These are phyloP conservation scores for Meiosimyza platycephala DNA, from an alignment of 2,888 invertebrate species.

Conservation along the genomic window DNA sequence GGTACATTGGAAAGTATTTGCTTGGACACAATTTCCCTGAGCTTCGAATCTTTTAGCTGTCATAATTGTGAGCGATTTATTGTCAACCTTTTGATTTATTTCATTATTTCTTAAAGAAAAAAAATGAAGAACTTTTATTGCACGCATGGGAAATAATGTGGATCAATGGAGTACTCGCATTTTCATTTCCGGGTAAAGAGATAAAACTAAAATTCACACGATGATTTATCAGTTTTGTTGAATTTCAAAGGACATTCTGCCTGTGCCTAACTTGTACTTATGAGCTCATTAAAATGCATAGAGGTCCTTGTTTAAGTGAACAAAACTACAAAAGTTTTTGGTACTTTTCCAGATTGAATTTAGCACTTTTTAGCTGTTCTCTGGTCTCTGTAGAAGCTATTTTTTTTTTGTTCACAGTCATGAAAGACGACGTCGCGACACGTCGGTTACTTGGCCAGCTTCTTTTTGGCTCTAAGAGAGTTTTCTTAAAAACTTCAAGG, in stretches of 20 bases:
- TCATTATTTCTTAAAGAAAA: slow-evolving; percentile 43
- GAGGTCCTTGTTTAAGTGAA: slow-evolving; percentile 21
- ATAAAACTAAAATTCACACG: slow-evolving; percentile 13
- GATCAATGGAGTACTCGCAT: slow-evolving; percentile 17
- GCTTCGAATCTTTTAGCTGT: slow-evolving; percentile 48
- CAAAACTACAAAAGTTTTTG: slow-evolving; percentile 17
- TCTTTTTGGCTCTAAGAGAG: not conserved
- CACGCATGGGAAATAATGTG: slow-evolving; percentile 26
- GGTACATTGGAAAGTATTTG: not conserved
- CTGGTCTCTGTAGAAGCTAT: not conserved
- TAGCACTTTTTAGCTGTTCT: not conserved
- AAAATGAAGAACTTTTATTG: not conserved
- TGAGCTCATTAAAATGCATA: not conserved
- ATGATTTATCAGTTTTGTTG: slow-evolving; percentile 7
- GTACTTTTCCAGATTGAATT: slow-evolving; percentile 32
- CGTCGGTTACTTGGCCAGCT: slow-evolving; percentile 20
- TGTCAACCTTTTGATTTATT: slow-evolving; percentile 57
- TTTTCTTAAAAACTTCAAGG: slow-evolving; percentile 16
- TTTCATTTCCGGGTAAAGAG: slow-evolving; percentile 17
- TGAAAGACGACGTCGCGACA: slow-evolving; percentile 19
- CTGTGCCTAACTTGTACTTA: not conserved
- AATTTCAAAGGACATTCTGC: not conserved
- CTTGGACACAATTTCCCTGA: slow-evolving; percentile 7
- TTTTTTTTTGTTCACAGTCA: not conserved
- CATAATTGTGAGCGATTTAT: slow-evolving; percentile 63